phyloP scores from a whole-genome alignment of 2,113 vertebrate species.

The Brachionichthys hirsutus region DNA sequence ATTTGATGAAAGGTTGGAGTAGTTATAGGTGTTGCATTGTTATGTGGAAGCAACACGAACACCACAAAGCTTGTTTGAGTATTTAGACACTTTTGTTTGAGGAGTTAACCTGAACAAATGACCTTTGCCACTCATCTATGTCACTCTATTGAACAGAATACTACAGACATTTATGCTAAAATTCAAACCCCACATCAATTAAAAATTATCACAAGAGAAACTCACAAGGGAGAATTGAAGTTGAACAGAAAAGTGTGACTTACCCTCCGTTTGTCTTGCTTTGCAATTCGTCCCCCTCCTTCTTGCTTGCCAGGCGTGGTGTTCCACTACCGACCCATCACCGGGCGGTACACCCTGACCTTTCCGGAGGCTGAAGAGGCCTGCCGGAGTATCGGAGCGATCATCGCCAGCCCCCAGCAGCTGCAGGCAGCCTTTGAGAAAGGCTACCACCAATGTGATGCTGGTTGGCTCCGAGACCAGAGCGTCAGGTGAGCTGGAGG shows the following conservation, averaged over 20 bases:
- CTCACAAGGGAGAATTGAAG: not conserved
- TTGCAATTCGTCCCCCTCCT: not conserved
- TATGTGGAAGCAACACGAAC: too few relatives aligned
- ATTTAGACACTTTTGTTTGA: too few relatives aligned
- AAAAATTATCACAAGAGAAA: too few relatives aligned
- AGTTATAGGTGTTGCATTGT: too few relatives aligned
- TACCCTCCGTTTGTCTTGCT: not conserved
- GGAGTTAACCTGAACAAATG: too few relatives aligned
- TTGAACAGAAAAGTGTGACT: not conserved
- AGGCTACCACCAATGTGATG: slow-evolving; percentile 92
- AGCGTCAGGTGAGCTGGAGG: slow-evolving; percentile 84
- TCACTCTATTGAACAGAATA: too few relatives aligned
- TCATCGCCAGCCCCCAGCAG: slow-evolving; percentile 85
- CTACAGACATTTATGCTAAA: too few relatives aligned
- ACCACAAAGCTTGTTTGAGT: too few relatives aligned
- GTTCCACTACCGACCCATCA: slow-evolving; percentile 88
- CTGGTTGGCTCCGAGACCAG: slow-evolving; percentile 93
- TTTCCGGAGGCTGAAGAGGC: slow-evolving; percentile 84
- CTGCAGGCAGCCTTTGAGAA: slow-evolving; percentile 89
- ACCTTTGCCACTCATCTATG: too few relatives aligned
- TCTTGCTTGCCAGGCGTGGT: slow-evolving; percentile 79
- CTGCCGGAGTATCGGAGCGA: slow-evolving; percentile 79
- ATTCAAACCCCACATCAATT: not conserved
- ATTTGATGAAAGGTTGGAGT: too few relatives aligned
- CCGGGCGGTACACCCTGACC: slow-evolving; percentile 84